phyloP scores from a whole-genome alignment of 1,140 invertebrate species.

The Amyelois transitella region DNA sequence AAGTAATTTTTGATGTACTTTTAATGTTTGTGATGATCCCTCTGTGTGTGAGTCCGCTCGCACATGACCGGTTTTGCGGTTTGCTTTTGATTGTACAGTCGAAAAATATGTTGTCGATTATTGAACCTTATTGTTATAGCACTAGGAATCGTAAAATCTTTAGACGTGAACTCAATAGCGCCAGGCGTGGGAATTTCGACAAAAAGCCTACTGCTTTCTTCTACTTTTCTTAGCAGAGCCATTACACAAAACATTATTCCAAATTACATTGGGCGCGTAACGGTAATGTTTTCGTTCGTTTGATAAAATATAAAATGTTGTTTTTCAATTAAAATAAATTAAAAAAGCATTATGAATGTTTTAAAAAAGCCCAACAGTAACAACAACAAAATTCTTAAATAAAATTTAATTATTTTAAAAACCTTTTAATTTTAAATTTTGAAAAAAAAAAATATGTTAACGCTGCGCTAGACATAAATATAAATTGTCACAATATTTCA shows the following conservation, averaged over 20 bases:
- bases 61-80: no score
- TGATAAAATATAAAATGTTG: conserved; percentile 29
- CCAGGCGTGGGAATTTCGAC: conserved; percentile 41
- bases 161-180: conserved; percentile 27
- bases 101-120: background rate
- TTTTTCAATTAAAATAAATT: conserved; percentile 29
- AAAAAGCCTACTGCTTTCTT: conserved; percentile 39
- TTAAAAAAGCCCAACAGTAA: no score
- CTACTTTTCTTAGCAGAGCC: conserved; percentile 34
- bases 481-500: no score
- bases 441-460: no score
- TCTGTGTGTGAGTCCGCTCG: no score
- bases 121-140: background rate
- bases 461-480: no score
- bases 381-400: no score
- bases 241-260: conserved; percentile 50
- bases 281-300: conserved; percentile 44
- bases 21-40: no score
- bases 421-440: no score
- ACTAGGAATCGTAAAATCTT: background rate
- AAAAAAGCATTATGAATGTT: no score
- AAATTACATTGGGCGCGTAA: conserved; percentile 43
- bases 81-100: background rate
- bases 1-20: no score
- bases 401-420: no score